phyloP scores from a whole-genome alignment of 2,888 invertebrate species.

The Seira musarum region DNA sequence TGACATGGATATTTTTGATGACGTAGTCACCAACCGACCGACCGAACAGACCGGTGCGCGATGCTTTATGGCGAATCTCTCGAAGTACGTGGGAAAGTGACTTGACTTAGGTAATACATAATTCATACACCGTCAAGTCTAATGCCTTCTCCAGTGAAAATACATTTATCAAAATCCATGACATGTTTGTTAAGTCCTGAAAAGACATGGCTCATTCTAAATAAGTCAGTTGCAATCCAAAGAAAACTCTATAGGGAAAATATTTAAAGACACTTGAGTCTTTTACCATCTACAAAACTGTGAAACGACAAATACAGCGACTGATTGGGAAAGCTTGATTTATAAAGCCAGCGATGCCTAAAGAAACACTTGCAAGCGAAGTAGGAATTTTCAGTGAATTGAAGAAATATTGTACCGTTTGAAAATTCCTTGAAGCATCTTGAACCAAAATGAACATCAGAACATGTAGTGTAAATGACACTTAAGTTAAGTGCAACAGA shows the following conservation, averaged over 20 bases:
- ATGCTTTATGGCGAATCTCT: neutral
- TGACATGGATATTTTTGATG: constrained; percentile 41
- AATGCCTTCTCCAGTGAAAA: constrained; percentile 4
- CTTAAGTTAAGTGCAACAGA: too few relatives aligned
- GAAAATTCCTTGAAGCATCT: neutral
- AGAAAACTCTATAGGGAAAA: too few relatives aligned
- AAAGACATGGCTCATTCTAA: neutral
- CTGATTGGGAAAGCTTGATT: too few relatives aligned
- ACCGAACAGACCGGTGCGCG: constrained; percentile 1
- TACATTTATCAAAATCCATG: constrained; percentile 15
- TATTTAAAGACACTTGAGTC: too few relatives aligned
- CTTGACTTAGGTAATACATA: constrained; percentile 1
- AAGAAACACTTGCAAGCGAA: too few relatives aligned
- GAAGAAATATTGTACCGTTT: too few relatives aligned
- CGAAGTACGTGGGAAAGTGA: neutral
- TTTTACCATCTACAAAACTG: too few relatives aligned
- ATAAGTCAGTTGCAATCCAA: too few relatives aligned
- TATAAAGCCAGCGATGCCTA: too few relatives aligned
- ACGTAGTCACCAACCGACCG: constrained; percentile 22
- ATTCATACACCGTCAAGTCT: neutral
- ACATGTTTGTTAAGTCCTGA: constrained; percentile 1
- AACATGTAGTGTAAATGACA: too few relatives aligned
- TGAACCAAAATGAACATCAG: neutral
- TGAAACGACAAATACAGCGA: too few relatives aligned
- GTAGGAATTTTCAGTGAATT: too few relatives aligned